phyloP scores from a whole-genome alignment of 2,888 invertebrate genomes.

The Oscheius myriophilus region DNA sequence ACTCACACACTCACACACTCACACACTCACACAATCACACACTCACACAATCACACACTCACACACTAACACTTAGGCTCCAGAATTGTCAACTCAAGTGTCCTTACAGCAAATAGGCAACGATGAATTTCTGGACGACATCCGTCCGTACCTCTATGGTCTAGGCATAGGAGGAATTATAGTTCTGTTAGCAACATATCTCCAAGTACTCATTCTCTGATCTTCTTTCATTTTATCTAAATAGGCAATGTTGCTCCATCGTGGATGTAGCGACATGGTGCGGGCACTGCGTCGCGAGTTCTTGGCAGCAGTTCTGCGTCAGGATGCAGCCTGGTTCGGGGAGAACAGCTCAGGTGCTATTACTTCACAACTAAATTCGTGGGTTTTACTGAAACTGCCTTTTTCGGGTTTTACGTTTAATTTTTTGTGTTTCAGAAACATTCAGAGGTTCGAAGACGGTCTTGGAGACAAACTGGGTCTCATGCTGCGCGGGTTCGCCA shows the following conservation, averaged over 20 bases:
- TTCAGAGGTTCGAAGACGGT: conserved; percentile 43
- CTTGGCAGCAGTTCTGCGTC: conserved; percentile 42
- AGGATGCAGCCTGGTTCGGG: conserved; percentile 47
- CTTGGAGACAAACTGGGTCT: conserved; percentile 48
- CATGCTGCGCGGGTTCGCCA: conserved; percentile 51
- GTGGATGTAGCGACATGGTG: conserved; percentile 21
- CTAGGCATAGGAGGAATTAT: conserved; percentile 3
- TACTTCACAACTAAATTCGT: conserved; percentile 49
- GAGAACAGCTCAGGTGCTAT: conserved; percentile 40
- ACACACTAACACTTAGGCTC: too few relatives aligned
- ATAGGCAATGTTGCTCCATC: conserved; percentile 5
- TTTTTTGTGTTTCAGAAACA: conserved; percentile 43
- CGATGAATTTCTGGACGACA: conserved; percentile 16
- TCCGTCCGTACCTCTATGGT: background rate
- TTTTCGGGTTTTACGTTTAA: background rate
- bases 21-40: too few relatives aligned
- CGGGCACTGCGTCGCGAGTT: conserved; percentile 34
- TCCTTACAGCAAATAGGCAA: conserved; percentile 19
- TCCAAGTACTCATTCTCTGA: conserved; percentile 10
- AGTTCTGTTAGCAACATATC: conserved; percentile 10
- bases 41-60: too few relatives aligned
- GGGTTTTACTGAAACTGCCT: too few relatives aligned
- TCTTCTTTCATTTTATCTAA: background rate
- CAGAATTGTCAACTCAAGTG: background rate
- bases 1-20: too few relatives aligned